These are phyloP conservation scores for Cettia cetti DNA, from an alignment of 2,113 vertebrate genomes.

Conservation along the genomic window DNA sequence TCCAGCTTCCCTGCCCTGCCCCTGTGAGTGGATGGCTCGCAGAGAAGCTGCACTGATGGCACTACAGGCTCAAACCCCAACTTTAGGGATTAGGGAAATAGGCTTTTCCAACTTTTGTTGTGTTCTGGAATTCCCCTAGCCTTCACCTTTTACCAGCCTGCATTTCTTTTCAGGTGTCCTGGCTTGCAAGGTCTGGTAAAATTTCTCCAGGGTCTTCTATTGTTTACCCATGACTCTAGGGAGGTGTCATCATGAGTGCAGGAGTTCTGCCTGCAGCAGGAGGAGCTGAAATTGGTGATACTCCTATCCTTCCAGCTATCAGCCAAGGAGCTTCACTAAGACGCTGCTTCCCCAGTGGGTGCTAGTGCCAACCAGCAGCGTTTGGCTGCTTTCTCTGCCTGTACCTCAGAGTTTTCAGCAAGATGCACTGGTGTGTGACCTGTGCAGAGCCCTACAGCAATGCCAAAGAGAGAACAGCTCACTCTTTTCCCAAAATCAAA, in stretches of 20 bases:
- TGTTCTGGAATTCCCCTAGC: background rate
- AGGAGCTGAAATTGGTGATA: background rate
- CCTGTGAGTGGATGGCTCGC: background rate
- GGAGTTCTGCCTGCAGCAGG: background rate
- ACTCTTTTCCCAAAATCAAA: background rate
- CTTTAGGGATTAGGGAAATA: background rate
- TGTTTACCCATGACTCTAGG: background rate
- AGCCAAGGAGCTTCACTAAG: background rate
- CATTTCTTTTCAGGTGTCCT: background rate
- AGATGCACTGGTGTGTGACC: background rate
- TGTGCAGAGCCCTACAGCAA: background rate
- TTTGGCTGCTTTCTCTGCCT: background rate
- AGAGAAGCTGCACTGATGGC: background rate
- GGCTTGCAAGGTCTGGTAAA: background rate
- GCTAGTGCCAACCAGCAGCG: background rate
- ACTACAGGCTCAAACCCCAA: accelerated
- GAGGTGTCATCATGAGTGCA: background rate
- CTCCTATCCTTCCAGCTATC: background rate
- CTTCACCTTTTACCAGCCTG: background rate
- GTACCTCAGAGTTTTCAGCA: background rate
- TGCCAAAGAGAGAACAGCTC: background rate
- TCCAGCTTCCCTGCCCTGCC: background rate
- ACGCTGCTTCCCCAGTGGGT: background rate
- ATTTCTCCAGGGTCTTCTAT: background rate
- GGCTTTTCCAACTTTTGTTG: background rate